These are phyloP conservation scores for Petrocephalus schoutedeni DNA, from an alignment of 2,797 vertebrate species.

Conservation along the genomic window DNA sequence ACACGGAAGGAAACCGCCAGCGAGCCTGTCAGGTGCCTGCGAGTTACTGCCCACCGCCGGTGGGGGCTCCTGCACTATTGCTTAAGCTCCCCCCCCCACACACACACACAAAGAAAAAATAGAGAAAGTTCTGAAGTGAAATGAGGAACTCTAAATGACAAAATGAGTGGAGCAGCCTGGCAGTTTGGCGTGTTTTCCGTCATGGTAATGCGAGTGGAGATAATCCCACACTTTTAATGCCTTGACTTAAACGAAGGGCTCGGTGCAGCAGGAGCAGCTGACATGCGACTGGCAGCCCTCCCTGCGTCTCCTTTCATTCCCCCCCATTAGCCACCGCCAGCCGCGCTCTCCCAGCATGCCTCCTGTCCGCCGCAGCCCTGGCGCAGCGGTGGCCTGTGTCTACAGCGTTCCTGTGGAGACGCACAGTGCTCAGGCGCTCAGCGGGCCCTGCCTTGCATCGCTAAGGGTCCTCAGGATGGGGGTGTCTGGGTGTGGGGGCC, in stretches of 20 bases:
- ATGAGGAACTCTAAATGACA: constrained; percentile 8
- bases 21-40: not conserved
- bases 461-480: not conserved
- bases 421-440: not conserved
- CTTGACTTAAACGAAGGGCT: not conserved
- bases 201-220: not conserved
- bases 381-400: constrained; percentile 15
- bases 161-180: not conserved
- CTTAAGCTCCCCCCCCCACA: not conserved
- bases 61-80: not conserved
- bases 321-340: not conserved
- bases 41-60: not conserved
- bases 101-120: not conserved
- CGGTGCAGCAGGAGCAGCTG: not conserved
- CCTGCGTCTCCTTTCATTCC: not conserved
- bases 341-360: not conserved
- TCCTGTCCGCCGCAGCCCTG: not conserved
- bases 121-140: not conserved
- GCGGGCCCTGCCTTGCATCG: not conserved
- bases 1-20: not conserved
- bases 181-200: not conserved
- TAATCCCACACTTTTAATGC: constrained; percentile 1
- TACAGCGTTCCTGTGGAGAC: constrained; percentile 3
- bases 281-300: not conserved
- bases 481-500: not conserved